Conservation (phyloP, 2,888 invertebrate species). For the Horisme vitalbata region DNA sequence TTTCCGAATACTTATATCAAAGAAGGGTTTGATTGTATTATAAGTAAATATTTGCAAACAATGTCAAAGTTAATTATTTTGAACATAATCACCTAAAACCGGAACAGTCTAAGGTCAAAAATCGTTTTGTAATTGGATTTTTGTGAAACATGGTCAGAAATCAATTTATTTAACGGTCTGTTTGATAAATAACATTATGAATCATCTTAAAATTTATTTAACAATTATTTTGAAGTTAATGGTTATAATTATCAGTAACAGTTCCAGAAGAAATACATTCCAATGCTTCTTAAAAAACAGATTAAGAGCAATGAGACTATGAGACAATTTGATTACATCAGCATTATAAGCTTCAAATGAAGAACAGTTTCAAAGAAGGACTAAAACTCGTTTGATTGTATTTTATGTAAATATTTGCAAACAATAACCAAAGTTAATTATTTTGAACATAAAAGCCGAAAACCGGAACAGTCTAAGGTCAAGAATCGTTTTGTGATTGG, state of each 20-base stretch:
- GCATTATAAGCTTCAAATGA: not conserved
- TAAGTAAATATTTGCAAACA: slow-evolving; percentile 26
- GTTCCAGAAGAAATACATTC: not conserved
- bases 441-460: slow-evolving; percentile 12
- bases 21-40: not conserved
- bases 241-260: not conserved
- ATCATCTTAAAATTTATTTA: slow-evolving; percentile 16
- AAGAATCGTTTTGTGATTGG: slow-evolving; percentile 17
- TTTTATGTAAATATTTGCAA: slow-evolving; percentile 24
- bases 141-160: not conserved
- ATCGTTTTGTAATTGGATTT: slow-evolving; percentile 19
- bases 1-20: too few species aligned
- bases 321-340: not conserved
- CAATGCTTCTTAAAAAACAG: not conserved
- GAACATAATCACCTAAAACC: slow-evolving; percentile 16
- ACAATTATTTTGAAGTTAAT: slow-evolving; percentile 12
- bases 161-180: slow-evolving; percentile 6
- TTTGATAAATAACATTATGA: slow-evolving; percentile 12
- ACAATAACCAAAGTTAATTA: slow-evolving; percentile 23
- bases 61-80: slow-evolving; percentile 21
- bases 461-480: slow-evolving; percentile 29
- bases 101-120: slow-evolving; percentile 28
- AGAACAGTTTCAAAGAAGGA: not conserved
- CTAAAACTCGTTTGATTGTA: not conserved
- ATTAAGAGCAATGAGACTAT: too few species aligned